Evolutionary conservation across 2,888 invertebrate species (phyloP), one percentile per base, ranked within the genome.

Genomic region (Ariolimax columbianus): DNA sequence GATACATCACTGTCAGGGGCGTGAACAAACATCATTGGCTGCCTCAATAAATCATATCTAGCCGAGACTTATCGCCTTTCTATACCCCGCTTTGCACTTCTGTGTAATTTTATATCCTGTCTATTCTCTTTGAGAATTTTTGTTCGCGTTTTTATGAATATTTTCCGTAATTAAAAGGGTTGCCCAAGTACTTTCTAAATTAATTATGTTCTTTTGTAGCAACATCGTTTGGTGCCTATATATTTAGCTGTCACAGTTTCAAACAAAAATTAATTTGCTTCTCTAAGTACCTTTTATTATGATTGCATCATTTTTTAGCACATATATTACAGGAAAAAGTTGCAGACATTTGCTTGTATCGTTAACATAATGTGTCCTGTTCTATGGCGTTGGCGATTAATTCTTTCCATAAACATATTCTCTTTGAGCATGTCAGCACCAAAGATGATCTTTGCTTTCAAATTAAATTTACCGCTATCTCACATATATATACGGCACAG

Each of bases 81-180:
- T 33, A 51, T 14, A 43, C 43, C 30, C 26, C 6, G 73, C 47
- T 75, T 75, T 75, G 75, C 30, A 51, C 75, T 51, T 73, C 47
- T n/a, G 73, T 43, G 73, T 73, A 73, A 73, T 73, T 43, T n/a
- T 73, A 73, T 43, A 43, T 43, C 26, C 40, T 33, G 14, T 51
- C 51, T 33, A 33, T 14, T 51, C 7, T 75, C 75, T 51, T 75
- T 75, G 75, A 30, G 19, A 17, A 11, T 51, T 51, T 51, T 51
- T 51, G 33, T 33, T 7, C 2, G 23, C 0, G 23, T 26, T 33
- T 51, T 33, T 51, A 36, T 30, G 75, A 73, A 43, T 43, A 73
- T 43, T 73, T 43, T 30, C 43, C n/a, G 43, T n/a, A 73, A 73
- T 43, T 73, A 43, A 73, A 43, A 73, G 1, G 26, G 73, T n/a